Evolutionary conservation across 2,888 invertebrate genomes (phyloP), one percentile per base, ranked within the genome.

Genomic region (Sesamia inferens): DNA sequence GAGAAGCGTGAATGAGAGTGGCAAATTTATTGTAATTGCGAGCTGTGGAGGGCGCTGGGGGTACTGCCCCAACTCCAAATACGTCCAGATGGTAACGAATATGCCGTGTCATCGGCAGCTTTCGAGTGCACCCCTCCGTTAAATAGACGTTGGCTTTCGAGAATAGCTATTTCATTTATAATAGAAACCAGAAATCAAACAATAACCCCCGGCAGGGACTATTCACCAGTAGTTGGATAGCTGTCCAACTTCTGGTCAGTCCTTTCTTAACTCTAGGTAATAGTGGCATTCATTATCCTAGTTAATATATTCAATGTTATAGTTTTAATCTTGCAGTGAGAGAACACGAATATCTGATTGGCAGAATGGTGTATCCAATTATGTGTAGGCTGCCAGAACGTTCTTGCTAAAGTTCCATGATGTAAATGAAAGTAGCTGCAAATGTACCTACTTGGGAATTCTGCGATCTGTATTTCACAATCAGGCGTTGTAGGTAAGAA

Each of bases 1-100:
- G 71, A 44, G 54, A 83, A 83, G 79, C 77, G 72, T 83, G 81
- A 82, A 85, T 71, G 78, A 85, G 76, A 76, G 51, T 75, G 74
- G 76, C 70, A 82, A 83, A 79, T 81, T 82, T 78, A 76, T 82
- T 78, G 75, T 82, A 78, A 74, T 44, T 79, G 82, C 69, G 61
- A 67, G 65, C 31, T 59, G 65, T 6, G 47, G 66, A 54, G 16
- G 47, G 64, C 14, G 8, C 8, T 0, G 8, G 24, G 51, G 31
- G 44, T 47, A n/a, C 59, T 48, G 76, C 48, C 47, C 64, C 69
- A 61, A 24, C 62, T 57, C 64, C 48, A 39, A 71, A 47, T 63
- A 47, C 42, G 67, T 64, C 67, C 72, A 84, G 74, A 65, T 84
- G 76, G 77, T 76, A 76, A 76, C 70, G 68, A 85, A 79, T 75